A percentile compares a stretch with the other conserved stretches of the same genome.
These are phyloP conservation scores for Melanerpes aurifrons DNA, from an alignment of 2,113 vertebrate genomes.

Conservation along the genomic window DNA sequence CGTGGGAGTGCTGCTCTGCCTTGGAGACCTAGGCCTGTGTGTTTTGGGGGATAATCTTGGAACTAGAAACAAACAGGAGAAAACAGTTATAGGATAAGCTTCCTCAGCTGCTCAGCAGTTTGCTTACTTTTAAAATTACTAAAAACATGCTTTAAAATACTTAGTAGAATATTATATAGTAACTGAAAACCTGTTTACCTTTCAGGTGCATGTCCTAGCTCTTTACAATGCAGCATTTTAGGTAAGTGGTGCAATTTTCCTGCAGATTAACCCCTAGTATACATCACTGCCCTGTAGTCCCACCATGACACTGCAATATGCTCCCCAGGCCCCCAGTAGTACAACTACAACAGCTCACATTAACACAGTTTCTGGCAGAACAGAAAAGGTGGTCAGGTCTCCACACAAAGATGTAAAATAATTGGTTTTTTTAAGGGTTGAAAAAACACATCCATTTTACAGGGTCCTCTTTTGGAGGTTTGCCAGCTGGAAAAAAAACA, in stretches of 20 bases:
- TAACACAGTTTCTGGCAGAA: conserved; percentile 42
- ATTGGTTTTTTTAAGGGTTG: not conserved
- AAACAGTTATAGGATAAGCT: conserved; percentile 15
- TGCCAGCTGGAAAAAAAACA: conserved; percentile 55
- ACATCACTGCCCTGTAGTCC: not conserved
- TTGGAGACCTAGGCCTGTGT: conserved; percentile 95
- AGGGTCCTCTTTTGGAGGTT: conserved; percentile 36
- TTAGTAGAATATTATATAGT: not conserved
- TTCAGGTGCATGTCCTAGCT: conserved; percentile 23
- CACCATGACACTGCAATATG: not conserved
- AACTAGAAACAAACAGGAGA: conserved; percentile 75
- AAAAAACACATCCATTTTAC: conserved; percentile 52
- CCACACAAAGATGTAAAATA: conserved; percentile 26
- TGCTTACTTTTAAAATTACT: conserved; percentile 18
- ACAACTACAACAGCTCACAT: conserved; percentile 53
- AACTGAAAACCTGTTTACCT: conserved; percentile 43
- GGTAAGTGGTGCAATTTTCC: not conserved
- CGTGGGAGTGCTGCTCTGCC: conserved; percentile 86
- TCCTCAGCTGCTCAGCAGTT: conserved; percentile 1
- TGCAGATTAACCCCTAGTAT: not conserved
- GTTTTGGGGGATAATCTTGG: conserved; percentile 83
- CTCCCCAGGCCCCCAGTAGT: not conserved
- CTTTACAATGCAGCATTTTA: not conserved
- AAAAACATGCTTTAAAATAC: conserved; percentile 23
- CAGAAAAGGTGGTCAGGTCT: conserved; percentile 46